A percentile compares a stretch with the other conserved stretches of the same genome.
phyloP scores from a whole-genome alignment of 92 coral and sea anemone genomes.

The Parazoanthus swiftii region DNA sequence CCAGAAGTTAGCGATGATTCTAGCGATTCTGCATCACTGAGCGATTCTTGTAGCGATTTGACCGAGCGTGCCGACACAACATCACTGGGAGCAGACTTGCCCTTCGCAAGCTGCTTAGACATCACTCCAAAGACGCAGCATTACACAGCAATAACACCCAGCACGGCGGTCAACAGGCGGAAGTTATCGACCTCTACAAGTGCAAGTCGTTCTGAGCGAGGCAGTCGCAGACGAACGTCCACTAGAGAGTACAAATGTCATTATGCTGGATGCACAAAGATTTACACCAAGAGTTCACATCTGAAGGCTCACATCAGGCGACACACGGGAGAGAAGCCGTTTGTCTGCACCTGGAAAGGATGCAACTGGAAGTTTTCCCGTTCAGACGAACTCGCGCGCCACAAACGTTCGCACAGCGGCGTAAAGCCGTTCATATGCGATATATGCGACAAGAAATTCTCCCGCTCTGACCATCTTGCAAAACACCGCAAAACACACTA shows the following conservation, averaged over 20 bases:
- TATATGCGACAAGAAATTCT: conserved; percentile 86
- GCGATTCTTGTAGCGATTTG: conserved; percentile 62
- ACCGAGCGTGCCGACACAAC: conserved; percentile 37
- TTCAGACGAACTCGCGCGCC: conserved; percentile 89
- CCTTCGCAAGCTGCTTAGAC: conserved; percentile 16
- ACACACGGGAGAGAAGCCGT: conserved; percentile 89
- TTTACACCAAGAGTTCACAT: conserved; percentile 89
- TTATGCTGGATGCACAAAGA: conserved; percentile 76
- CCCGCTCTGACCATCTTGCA: conserved; percentile 88
- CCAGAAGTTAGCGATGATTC: conserved; percentile 64
- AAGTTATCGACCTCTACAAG: conserved; percentile 38
- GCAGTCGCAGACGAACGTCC: conserved; percentile 70
- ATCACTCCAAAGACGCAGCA: conserved; percentile 19
- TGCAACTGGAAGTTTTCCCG: conserved; percentile 89
- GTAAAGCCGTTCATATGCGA: conserved; percentile 87
- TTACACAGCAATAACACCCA: conserved; percentile 28
- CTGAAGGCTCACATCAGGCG: conserved; percentile 86
- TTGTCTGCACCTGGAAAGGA: conserved; percentile 91
- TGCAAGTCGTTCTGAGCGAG: conserved; percentile 62
- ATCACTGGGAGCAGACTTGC: neutral
- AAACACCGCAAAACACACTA: conserved; percentile 90
- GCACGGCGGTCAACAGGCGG: conserved; percentile 24
- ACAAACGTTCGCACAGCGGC: conserved; percentile 91
- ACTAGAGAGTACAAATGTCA: conserved; percentile 89
- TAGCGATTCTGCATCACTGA: conserved; percentile 45